Conservation (phyloP, 2,113 vertebrate species). For the Colinus virginianus region DNA sequence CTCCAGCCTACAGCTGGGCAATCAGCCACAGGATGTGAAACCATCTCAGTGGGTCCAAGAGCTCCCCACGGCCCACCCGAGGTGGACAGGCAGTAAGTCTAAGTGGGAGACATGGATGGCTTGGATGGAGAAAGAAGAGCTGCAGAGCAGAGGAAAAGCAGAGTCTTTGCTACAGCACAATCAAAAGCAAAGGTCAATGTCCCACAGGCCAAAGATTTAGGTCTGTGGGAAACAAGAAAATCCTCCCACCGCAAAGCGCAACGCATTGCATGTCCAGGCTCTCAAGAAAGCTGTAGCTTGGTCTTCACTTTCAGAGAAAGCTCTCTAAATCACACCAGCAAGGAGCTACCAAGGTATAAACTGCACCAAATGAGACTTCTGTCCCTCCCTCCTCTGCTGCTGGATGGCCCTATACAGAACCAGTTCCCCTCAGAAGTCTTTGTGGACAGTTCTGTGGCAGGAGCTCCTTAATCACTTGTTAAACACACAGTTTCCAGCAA, state of each 20-base stretch:
- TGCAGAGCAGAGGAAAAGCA: not conserved
- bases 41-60: not conserved
- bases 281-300: not conserved
- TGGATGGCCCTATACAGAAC: not conserved
- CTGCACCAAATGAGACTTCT: not conserved
- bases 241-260: not conserved
- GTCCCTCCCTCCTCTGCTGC: not conserved
- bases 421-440: not conserved
- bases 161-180: not conserved
- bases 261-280: not conserved
- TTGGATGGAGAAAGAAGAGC: not conserved
- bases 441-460: not conserved
- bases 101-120: not conserved
- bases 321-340: not conserved
- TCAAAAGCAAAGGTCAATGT: not conserved
- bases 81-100: not conserved
- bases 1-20: not conserved
- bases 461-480: not conserved
- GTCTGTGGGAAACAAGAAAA: not conserved
- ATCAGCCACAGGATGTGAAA: not conserved
- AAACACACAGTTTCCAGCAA: not conserved
- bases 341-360: not conserved
- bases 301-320: not conserved
- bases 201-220: not conserved
- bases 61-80: not conserved